phyloP scores from a whole-genome alignment of 2,113 vertebrate genomes.

The Nyctibius bracteatus region DNA sequence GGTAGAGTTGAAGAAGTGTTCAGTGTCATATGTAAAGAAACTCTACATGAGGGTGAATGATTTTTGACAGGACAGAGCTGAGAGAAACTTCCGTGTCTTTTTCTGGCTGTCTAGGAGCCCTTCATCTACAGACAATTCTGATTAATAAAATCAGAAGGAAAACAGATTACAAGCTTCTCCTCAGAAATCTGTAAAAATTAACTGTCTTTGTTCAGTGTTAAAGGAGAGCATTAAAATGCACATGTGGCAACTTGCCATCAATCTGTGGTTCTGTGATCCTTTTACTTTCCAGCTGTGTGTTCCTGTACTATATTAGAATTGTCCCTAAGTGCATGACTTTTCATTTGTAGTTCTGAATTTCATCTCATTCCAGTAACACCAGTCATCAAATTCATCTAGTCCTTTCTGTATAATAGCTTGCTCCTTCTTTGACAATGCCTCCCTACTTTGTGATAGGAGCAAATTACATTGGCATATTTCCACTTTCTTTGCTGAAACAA shows the following conservation, averaged over 20 bases:
- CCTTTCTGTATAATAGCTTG: background rate
- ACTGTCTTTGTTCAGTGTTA: background rate
- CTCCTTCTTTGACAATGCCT: background rate
- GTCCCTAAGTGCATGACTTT: slow-evolving; percentile 16
- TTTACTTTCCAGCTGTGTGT: background rate
- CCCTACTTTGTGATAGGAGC: background rate
- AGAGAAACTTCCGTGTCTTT: background rate
- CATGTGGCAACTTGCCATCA: background rate
- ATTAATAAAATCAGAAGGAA: background rate
- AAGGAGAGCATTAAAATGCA: background rate
- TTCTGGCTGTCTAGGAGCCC: background rate
- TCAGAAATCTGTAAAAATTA: slow-evolving; percentile 7
- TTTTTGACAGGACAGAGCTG: background rate
- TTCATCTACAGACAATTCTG: background rate
- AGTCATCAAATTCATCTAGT: slow-evolving; percentile 5
- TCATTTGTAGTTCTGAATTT: slow-evolving; percentile 22
- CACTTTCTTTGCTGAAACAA: background rate
- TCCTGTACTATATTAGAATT: background rate
- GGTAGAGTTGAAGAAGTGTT: background rate
- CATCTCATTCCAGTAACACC: background rate
- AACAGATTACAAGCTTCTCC: background rate
- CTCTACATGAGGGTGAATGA: background rate
- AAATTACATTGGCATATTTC: slow-evolving; percentile 1
- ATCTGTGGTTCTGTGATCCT: background rate
- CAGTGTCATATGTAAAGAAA: background rate